A percentile compares a stretch with the other conserved stretches of the same genome.
These are phyloP conservation scores for Heliconius congener DNA, from an alignment of 1,140 invertebrate genomes.

Conservation along the genomic window DNA sequence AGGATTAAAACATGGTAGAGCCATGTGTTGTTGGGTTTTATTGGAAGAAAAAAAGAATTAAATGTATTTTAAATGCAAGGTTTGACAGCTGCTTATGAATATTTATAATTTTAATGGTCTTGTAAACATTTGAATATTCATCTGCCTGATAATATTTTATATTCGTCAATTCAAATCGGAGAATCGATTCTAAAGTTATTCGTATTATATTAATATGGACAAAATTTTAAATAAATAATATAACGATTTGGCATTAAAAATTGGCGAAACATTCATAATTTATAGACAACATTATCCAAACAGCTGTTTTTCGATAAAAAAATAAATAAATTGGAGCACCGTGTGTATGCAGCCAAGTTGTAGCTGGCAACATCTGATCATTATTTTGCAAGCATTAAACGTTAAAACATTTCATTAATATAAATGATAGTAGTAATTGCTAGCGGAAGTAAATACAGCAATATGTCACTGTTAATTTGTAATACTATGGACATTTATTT, in stretches of 20 bases:
- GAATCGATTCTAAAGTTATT: not conserved
- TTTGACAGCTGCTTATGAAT: slow-evolving; percentile 12
- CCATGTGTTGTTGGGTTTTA: not conserved
- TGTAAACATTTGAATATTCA: not conserved
- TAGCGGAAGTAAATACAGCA: not conserved
- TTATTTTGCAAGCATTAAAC: slow-evolving; percentile 6
- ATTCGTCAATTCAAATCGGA: not conserved
- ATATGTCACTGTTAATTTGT: slow-evolving; percentile 1
- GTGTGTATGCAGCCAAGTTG: slow-evolving; percentile 6
- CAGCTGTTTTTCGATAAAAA: not conserved
- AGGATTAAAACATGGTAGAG: slow-evolving; percentile 16
- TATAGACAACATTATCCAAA: not conserved
- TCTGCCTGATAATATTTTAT: not conserved
- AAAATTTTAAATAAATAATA: not conserved
- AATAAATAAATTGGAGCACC: slow-evolving; percentile 9
- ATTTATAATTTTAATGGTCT: slow-evolving; percentile 2
- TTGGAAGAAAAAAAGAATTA: not conserved
- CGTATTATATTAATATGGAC: not conserved
- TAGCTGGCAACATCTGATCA: slow-evolving; percentile 14
- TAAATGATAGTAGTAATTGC: slow-evolving; percentile 5
- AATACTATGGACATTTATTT: not conserved
- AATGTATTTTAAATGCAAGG: not conserved
- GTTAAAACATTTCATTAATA: slow-evolving; percentile 14
- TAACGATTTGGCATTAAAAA: not conserved
- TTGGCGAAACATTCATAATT: not conserved